Percentiles rank a stretch among this genome's conserved stretches.
Conservation (phyloP, 2,888 invertebrate species). For the Trachelus stipa region DNA sequence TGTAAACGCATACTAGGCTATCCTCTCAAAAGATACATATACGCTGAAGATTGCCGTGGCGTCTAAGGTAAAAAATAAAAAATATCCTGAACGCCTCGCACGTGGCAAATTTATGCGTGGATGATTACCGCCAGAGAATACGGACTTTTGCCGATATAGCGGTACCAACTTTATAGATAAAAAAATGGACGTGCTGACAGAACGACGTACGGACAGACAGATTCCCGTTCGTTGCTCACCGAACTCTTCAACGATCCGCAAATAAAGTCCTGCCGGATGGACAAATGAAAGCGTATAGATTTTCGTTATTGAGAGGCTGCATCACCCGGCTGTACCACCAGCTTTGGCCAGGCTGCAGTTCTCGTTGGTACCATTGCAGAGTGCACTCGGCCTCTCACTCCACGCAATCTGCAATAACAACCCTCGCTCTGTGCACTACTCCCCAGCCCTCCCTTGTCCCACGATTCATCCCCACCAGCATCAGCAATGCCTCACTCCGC, state of each 20-base stretch:
- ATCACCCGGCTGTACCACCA: conserved; percentile 40
- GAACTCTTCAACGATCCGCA: conserved; percentile 49
- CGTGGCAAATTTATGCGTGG: not conserved
- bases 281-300: conserved; percentile 62
- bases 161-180: not conserved
- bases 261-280: conserved; percentile 55
- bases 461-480: conserved; percentile 11
- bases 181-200: not conserved
- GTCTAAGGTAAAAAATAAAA: not conserved
- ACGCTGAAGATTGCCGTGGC: too few species aligned
- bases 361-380: conserved; percentile 48
- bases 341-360: conserved; percentile 41
- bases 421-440: conserved; percentile 48
- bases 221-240: conserved; percentile 26
- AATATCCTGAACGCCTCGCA: not conserved
- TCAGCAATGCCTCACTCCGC: conserved; percentile 44
- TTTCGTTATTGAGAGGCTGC: conserved; percentile 60
- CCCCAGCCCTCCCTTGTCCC: conserved; percentile 19
- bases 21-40: not conserved
- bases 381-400: conserved; percentile 55
- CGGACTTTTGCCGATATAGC: not conserved
- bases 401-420: conserved; percentile 62
- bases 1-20: not conserved
- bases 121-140: not conserved
- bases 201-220: not conserved